A percentile compares a stretch with the other conserved stretches of the same genome.
Evolutionary conservation across 2,888 invertebrate species (phyloP).

Genomic region (Syrphus vitripennis): DNA sequence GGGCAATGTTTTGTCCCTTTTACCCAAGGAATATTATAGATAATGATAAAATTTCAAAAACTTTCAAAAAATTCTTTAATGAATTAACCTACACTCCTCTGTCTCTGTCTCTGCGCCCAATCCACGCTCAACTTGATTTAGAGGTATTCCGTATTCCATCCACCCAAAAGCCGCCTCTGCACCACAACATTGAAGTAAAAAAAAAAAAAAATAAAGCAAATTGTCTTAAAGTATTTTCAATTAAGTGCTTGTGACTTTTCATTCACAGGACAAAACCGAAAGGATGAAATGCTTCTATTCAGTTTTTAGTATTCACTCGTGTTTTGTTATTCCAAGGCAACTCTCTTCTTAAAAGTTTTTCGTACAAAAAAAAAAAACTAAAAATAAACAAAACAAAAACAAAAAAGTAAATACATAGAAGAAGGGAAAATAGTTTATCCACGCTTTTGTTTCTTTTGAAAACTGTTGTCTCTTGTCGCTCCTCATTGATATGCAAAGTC

Average conservation of each 20-base stretch:
- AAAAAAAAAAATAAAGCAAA: constrained; percentile 25
- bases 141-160: constrained; percentile 7
- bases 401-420: constrained; percentile 17
- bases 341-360: constrained; percentile 27
- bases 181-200: neutral
- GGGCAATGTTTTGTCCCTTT: constrained; percentile 36
- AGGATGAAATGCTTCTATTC: constrained; percentile 51
- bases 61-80: constrained; percentile 35
- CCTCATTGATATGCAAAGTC: constrained; percentile 70
- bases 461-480: constrained; percentile 60
- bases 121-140: neutral
- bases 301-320: constrained; percentile 13
- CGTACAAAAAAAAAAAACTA: neutral
- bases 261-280: constrained; percentile 43
- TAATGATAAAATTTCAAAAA: constrained; percentile 44
- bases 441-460: constrained; percentile 49
- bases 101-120: neutral
- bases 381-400: neutral
- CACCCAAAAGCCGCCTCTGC: neutral
- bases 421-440: constrained; percentile 64
- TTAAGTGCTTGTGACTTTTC: constrained; percentile 64
- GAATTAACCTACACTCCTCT: constrained; percentile 6
- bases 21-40: constrained; percentile 17
- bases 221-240: constrained; percentile 69
- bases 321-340: constrained; percentile 55